Evolutionary conservation across 1,140 invertebrate species (phyloP).

Genomic region (Acromyrmex echinatior): DNA sequence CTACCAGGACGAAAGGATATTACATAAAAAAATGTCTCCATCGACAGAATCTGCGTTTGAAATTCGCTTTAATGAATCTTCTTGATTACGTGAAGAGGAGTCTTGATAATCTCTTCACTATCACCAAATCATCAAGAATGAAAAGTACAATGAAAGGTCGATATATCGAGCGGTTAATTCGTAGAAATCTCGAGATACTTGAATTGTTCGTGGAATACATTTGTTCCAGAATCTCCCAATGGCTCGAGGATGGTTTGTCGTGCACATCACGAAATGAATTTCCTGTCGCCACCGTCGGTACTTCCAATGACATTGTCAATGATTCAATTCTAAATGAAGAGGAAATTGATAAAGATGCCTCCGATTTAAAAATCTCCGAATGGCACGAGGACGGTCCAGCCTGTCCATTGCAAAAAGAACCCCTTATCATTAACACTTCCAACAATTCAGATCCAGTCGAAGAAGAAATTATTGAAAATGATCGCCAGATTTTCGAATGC

Average conservation of each 20-base stretch:
- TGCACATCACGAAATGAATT: conserved; percentile 33
- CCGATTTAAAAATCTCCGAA: background rate
- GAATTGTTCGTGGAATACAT: conserved; percentile 44
- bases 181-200: conserved; percentile 53
- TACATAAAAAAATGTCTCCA: conserved; percentile 71
- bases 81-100: background rate
- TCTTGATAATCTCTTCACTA: background rate
- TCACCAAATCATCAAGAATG: conserved; percentile 20
- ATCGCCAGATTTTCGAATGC: background rate
- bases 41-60: conserved; percentile 15
- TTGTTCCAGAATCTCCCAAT: conserved; percentile 39
- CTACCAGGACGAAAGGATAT: conserved; percentile 51
- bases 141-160: conserved; percentile 43
- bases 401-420: background rate
- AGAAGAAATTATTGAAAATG: background rate
- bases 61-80: background rate
- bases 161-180: conserved; percentile 59
- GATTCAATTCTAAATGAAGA: background rate
- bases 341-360: background rate
- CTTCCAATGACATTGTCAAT: background rate
- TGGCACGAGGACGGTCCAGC: conserved; percentile 1
- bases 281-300: background rate
- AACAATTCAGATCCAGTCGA: background rate
- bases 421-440: background rate
- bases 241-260: conserved; percentile 16